phyloP scores from a whole-genome alignment of 2,113 vertebrate species.

The Sebastes fasciatus region DNA sequence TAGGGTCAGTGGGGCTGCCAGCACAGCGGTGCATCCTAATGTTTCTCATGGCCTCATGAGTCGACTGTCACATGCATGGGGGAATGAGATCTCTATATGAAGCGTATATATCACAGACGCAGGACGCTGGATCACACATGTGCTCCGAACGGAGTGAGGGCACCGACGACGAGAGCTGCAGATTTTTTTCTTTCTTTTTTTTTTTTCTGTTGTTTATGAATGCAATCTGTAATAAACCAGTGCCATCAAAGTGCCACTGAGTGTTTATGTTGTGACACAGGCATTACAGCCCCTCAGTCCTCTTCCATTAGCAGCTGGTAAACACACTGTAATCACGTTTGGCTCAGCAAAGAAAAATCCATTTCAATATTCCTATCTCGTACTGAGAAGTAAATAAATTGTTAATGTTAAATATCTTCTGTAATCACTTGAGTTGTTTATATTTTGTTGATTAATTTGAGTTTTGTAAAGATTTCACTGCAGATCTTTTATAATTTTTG shows the following conservation, averaged over 20 bases:
- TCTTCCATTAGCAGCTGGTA: constrained; percentile 68
- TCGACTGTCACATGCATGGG: constrained; percentile 14
- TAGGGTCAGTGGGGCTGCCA: constrained; percentile 70
- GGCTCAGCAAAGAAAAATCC: constrained; percentile 48
- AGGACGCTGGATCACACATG: neutral
- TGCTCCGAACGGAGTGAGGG: neutral
- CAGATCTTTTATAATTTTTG: neutral
- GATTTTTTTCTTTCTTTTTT: neutral
- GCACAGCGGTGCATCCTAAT: constrained; percentile 57
- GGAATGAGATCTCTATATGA: constrained; percentile 22
- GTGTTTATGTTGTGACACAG: constrained; percentile 62
- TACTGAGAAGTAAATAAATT: too few relatives aligned
- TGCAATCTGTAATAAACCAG: constrained; percentile 55
- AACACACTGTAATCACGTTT: constrained; percentile 65
- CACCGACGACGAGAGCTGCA: neutral
- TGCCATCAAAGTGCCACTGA: constrained; percentile 48
- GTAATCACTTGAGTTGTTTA: constrained; percentile 6
- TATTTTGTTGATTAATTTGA: constrained; percentile 19
- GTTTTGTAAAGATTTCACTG: neutral
- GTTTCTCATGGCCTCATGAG: constrained; percentile 61
- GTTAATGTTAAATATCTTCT: neutral
- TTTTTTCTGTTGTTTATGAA: constrained; percentile 36
- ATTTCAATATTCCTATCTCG: constrained; percentile 41
- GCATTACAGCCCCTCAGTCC: constrained; percentile 48
- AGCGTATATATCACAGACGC: constrained; percentile 13